Evolutionary conservation across 2,113 vertebrate species (phyloP).

Genomic region (Oncorhynchus masou): DNA sequence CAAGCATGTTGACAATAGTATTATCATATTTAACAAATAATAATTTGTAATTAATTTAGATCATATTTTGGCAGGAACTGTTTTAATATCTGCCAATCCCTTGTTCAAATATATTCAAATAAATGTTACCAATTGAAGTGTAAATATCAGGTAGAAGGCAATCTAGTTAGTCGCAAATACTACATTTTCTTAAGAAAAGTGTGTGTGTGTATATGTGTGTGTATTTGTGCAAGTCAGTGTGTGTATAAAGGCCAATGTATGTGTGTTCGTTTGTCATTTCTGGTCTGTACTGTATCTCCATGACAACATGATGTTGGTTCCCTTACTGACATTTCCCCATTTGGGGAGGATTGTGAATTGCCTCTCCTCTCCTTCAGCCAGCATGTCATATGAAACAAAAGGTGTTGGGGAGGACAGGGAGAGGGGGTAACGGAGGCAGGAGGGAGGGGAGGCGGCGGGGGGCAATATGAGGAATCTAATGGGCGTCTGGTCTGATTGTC

Average conservation of each 20-base stretch:
- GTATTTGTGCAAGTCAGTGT: slow-evolving; percentile 16
- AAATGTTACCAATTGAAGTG: slow-evolving; percentile 2
- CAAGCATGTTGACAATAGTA: background rate
- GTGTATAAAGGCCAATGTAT: slow-evolving; percentile 5
- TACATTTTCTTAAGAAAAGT: background rate
- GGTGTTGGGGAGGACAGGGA: slow-evolving; percentile 59
- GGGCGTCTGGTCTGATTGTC: slow-evolving; percentile 99
- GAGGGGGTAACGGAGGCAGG: background rate
- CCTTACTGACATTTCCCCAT: slow-evolving; percentile 98
- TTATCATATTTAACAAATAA: background rate
- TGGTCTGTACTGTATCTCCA: slow-evolving; percentile 86
- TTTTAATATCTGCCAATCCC: slow-evolving; percentile 12
- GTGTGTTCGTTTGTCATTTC: slow-evolving; percentile 65
- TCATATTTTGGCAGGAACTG: slow-evolving; percentile 17
- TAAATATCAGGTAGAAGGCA: slow-evolving; percentile 12
- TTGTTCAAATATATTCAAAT: slow-evolving; percentile 7
- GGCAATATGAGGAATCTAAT: slow-evolving; percentile 97
- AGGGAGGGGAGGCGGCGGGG: slow-evolving; percentile 23
- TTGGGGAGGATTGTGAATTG: slow-evolving; percentile 99
- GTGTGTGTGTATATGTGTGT: slow-evolving; percentile 27
- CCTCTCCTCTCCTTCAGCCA: slow-evolving; percentile 95
- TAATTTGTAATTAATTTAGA: background rate
- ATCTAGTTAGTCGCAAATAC: slow-evolving; percentile 9
- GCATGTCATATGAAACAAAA: slow-evolving; percentile 88
- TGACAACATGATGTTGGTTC: slow-evolving; percentile 91